phyloP scores from a whole-genome alignment of 2,113 vertebrate genomes.

The Perccottus glenii region DNA sequence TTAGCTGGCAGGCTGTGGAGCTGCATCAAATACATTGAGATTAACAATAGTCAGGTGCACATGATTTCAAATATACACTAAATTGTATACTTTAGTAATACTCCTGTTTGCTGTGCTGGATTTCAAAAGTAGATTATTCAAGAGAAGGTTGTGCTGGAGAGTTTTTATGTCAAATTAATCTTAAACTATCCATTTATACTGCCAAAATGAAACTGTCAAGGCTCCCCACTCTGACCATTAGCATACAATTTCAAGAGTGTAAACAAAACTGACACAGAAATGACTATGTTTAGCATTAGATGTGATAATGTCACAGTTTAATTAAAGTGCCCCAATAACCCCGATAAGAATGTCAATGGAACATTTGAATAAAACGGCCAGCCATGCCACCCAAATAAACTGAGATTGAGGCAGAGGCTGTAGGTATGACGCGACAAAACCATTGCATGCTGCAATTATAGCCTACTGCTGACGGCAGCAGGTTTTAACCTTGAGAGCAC shows the following conservation, averaged over 20 bases:
- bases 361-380: conserved; percentile 32
- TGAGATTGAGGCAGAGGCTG: conserved; percentile 48
- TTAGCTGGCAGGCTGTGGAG: conserved; percentile 72
- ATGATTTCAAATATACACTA: neutral
- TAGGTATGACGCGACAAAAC: conserved; percentile 39
- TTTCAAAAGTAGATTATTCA: conserved; percentile 1
- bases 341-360: conserved; percentile 45
- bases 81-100: neutral
- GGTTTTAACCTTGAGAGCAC: conserved; percentile 40
- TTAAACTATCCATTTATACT: conserved; percentile 18
- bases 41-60: neutral
- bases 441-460: conserved; percentile 54
- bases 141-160: neutral
- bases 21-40: conserved; percentile 37
- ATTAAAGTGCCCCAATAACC: conserved; percentile 39
- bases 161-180: conserved; percentile 35
- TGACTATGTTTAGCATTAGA: conserved; percentile 24
- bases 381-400: conserved; percentile 36
- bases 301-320: conserved; percentile 29
- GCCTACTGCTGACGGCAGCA: conserved; percentile 46
- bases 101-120: neutral
- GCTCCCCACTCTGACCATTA: conserved; percentile 36
- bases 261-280: conserved; percentile 27
- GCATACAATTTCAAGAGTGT: conserved; percentile 17
- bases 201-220: conserved; percentile 37